Evolutionary conservation across 2,888 invertebrate species (phyloP).

Genomic region (Eueremaeus valkanovi): DNA sequence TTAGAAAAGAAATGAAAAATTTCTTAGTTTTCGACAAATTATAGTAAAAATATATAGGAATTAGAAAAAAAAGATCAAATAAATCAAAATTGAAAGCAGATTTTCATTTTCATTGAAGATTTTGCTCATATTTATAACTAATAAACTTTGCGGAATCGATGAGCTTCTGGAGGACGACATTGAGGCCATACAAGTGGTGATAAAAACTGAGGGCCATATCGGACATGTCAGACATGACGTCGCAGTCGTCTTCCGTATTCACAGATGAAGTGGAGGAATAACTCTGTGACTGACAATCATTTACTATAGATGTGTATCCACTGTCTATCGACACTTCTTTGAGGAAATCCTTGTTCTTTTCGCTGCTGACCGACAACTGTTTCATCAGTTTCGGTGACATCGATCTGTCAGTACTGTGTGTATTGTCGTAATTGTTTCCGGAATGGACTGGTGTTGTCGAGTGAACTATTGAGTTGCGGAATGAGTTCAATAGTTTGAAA

Average conservation of each 20-base stretch:
- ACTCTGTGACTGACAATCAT: neutral
- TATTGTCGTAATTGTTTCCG: neutral
- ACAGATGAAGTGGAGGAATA: neutral
- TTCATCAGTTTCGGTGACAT: conserved; percentile 9
- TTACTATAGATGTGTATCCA: neutral
- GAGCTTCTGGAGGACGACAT: neutral
- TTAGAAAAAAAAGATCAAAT: too few species aligned
- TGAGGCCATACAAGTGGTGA: conserved; percentile 9
- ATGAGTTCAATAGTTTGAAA: conserved; percentile 24
- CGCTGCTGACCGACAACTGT: neutral
- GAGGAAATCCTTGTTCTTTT: neutral
- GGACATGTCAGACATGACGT: neutral
- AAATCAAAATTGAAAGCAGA: too few species aligned
- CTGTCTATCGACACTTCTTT: conserved; percentile 5
- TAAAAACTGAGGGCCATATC: conserved; percentile 29
- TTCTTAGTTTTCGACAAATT: too few species aligned
- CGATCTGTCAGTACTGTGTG: neutral
- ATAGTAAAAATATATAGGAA: too few species aligned
- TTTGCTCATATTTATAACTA: conserved; percentile 13
- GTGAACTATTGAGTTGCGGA: conserved; percentile 15
- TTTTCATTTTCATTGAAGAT: conserved; percentile 17
- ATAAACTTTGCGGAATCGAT: conserved; percentile 23
- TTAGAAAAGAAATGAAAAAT: too few species aligned
- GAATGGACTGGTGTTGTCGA: neutral
- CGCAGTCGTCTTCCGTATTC: neutral